phyloP scores from a whole-genome alignment of 2,113 vertebrate species.

The Rhynchomys soricoides region DNA sequence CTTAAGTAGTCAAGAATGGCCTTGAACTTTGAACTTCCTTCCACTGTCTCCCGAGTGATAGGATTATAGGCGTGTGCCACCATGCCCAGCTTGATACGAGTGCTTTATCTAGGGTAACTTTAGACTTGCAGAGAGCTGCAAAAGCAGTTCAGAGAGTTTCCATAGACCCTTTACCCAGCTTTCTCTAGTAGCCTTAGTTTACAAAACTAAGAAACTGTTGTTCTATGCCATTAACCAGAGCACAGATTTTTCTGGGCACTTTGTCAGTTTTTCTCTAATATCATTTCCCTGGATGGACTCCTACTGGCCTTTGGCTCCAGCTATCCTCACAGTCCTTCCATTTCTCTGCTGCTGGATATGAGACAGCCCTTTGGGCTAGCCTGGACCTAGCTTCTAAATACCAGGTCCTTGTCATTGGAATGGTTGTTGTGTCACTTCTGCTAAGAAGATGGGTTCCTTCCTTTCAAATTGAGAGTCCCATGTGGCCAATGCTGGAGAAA shows the following conservation, averaged over 20 bases:
- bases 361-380: not conserved
- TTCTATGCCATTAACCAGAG: not conserved
- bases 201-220: not conserved
- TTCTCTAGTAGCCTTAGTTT: not conserved
- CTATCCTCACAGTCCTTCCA: not conserved
- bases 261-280: not conserved
- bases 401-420: not conserved
- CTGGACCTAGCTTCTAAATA: not conserved
- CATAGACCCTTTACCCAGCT: not conserved
- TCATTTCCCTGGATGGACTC: not conserved
- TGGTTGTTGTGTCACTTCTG: not conserved
- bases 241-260: not conserved
- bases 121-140: not conserved
- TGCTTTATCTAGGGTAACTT: slow-evolving; percentile 19
- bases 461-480: not conserved
- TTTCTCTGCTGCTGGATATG: not conserved
- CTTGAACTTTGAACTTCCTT: not conserved
- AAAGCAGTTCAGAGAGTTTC: not conserved
- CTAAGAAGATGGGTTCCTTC: not conserved
- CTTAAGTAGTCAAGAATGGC: not conserved
- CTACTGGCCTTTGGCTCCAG: not conserved
- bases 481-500: not conserved
- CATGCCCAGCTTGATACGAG: not conserved
- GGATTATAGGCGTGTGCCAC: not conserved
- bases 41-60: not conserved